Evolutionary conservation across 1,140 invertebrate genomes (phyloP), one percentile per base, ranked within the genome.

Genomic region (Tyrophagus putrescentiae): DNA sequence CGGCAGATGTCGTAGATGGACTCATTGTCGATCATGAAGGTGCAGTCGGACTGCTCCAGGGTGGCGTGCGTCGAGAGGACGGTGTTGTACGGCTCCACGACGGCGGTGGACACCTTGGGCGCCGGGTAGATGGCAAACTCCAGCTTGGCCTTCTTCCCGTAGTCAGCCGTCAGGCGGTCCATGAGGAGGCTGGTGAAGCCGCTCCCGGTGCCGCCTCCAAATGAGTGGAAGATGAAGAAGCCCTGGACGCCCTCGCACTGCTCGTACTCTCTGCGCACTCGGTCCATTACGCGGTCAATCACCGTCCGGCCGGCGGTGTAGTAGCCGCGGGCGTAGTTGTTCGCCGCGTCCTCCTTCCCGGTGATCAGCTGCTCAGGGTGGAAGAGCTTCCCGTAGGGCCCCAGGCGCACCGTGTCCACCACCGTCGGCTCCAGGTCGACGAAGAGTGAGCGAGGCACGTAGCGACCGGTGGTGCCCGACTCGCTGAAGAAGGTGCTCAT

Each of bases 401-500:
- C 81, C n/a, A 76, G 80, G 44, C 79, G 72, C 4, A 83, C 77
- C 78, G 74, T 65, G 84, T 84, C 85, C 11, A 90, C 84, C 21
- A 87, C 85, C 64, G 85, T 88, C 16, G 87, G 85, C 70, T 91
- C 87, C 62, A 91, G 73, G 71, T 91, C 87, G 3, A 90, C 84
- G 69, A 87, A 89, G 50, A 76, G 82, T 7, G 86, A 85, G 64
- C 85, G 72, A 1, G 85, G 85, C 21, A 90, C 85, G 71, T 88
- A 85, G 70, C 89, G 89, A 52, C 84, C 87, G 48, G 84, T 79
- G 45, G 84, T 79, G 21, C 84, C 83, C 39, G 86, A 92, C 73
- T 92, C 87, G 66, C 82, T 85, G 77, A 90, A 90, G 72, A 90
- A 90, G 7, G 86, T 88, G 70, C 85, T 87, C 73, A 88, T 87